These are phyloP conservation scores for Acropora tenuis DNA, from an alignment of 64 coral and sea anemone species.

Conservation along the genomic window DNA sequence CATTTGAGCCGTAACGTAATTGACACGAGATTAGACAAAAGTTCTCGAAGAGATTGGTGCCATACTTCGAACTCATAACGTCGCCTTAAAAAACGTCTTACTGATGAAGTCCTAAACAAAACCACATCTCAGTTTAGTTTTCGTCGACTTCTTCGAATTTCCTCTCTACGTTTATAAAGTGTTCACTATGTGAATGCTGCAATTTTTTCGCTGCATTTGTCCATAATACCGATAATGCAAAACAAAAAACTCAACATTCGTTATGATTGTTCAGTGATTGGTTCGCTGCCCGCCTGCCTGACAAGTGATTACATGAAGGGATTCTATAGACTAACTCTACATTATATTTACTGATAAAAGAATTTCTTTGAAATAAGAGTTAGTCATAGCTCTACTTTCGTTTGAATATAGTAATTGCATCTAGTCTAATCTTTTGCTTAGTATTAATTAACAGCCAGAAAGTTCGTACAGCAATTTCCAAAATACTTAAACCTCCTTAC, in stretches of 20 bases:
- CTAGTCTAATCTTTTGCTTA: neutral
- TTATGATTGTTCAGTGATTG: neutral
- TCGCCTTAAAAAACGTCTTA: neutral
- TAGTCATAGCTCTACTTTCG: no score
- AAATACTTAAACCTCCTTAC: neutral
- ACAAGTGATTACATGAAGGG: no score
- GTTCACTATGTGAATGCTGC: no score
- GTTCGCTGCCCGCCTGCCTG: neutral
- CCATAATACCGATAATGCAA: neutral
- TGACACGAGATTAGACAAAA: neutral
- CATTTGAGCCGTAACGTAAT: neutral
- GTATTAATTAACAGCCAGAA: neutral
- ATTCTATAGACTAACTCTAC: neutral
- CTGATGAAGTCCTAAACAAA: neutral
- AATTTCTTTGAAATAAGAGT: neutral
- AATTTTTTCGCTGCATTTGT: neutral
- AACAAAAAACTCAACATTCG: neutral
- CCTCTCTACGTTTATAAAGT: no score
- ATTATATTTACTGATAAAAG: neutral
- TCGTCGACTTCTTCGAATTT: no score
- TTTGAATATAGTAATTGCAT: no score
- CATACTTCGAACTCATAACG: no score
- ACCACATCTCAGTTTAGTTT: neutral
- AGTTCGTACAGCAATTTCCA: neutral
- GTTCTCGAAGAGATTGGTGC: no score